Percentiles rank a stretch among this genome's conserved stretches.
Conservation (phyloP, 2,888 invertebrate genomes). For the Apamea monoglypha region DNA sequence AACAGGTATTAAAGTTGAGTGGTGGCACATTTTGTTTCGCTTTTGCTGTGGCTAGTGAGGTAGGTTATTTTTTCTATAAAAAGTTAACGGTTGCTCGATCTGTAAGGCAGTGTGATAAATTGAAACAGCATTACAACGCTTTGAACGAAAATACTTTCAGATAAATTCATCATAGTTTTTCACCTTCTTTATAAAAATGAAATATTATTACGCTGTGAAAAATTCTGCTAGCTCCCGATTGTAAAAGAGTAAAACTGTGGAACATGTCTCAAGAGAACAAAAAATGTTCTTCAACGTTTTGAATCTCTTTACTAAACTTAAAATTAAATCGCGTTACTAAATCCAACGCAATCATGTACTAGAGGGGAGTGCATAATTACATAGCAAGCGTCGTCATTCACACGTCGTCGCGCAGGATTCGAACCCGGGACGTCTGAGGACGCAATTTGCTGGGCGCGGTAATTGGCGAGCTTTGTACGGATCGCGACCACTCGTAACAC, state of each 20-base stretch:
- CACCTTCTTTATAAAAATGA: constrained; percentile 6
- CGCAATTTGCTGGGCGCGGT: constrained; percentile 62
- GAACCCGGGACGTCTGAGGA: constrained; percentile 65
- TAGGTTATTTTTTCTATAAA: background rate
- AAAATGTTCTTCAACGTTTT: constrained; percentile 32
- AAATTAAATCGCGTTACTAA: constrained; percentile 56
- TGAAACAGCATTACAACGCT: background rate
- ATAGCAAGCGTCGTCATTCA: constrained; percentile 63
- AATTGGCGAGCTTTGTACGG: constrained; percentile 66
- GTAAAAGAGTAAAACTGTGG: constrained; percentile 29
- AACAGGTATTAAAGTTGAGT: constrained; percentile 23
- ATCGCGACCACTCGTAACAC: constrained; percentile 41
- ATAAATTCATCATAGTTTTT: constrained; percentile 20
- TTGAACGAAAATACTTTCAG: constrained; percentile 13
- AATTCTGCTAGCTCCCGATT: constrained; percentile 14
- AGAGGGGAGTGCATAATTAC: constrained; percentile 66
- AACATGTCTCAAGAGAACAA: constrained; percentile 40
- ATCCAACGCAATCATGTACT: constrained; percentile 60
- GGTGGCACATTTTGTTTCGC: background rate
- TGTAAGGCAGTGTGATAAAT: background rate
- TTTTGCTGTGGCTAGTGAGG: background rate
- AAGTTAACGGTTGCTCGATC: background rate
- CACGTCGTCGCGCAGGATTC: constrained; percentile 67
- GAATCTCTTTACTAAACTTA: constrained; percentile 42
- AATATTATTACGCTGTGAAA: constrained; percentile 24